Evolutionary conservation across 92 coral and sea anemone species (phyloP).

Genomic region (Montipora capitata): DNA sequence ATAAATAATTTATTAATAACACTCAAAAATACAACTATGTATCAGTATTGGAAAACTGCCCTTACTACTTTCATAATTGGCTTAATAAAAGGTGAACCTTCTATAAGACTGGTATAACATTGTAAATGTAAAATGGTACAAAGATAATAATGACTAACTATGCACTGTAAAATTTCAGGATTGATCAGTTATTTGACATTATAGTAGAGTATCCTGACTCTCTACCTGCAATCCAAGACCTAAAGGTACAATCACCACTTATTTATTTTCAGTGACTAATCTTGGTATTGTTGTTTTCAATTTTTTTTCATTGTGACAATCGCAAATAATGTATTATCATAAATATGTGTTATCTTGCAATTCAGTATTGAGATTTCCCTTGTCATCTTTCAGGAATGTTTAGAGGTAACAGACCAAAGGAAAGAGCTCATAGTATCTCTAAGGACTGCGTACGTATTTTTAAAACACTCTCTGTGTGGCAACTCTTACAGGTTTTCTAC

Average conservation of each 20-base stretch:
- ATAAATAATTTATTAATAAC: too few relatives aligned
- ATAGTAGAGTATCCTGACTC: constrained; percentile 99
- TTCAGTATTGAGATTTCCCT: neutral
- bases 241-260: constrained; percentile 73
- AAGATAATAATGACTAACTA: neutral
- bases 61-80: too few relatives aligned
- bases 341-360: too few relatives aligned
- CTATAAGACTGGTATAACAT: too few relatives aligned
- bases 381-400: constrained; percentile 80
- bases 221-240: constrained; percentile 93
- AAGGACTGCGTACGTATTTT: constrained; percentile 86
- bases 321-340: too few relatives aligned
- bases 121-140: too few relatives aligned
- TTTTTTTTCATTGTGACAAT: too few relatives aligned
- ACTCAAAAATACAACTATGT: too few relatives aligned
- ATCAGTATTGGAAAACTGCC: too few relatives aligned
- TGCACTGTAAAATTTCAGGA: constrained; percentile 56
- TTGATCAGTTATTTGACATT: constrained; percentile 92
- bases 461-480: neutral
- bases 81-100: too few relatives aligned
- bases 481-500: too few relatives aligned
- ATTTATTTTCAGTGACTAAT: too few relatives aligned
- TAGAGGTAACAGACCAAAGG: constrained; percentile 96
- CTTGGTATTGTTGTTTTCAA: neutral
- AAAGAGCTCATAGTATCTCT: constrained; percentile 88